Evolutionary conservation across 2,888 invertebrate genomes (phyloP).

Genomic region (Caenorhabditis angaria): DNA sequence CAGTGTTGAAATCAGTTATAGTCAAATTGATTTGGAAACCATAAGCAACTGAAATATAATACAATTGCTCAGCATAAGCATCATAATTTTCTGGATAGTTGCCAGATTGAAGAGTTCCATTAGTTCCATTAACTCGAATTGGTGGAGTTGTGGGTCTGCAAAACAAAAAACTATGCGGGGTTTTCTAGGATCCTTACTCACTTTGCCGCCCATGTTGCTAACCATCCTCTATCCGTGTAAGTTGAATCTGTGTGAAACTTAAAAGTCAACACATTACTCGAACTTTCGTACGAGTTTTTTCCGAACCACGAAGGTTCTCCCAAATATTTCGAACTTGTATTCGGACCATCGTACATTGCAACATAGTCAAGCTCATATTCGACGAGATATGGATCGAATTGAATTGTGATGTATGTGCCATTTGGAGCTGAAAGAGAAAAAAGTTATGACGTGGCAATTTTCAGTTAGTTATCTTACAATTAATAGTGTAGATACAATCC

Average conservation of each 20-base stretch:
- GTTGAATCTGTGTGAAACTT: neutral
- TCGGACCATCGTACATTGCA: constrained; percentile 74
- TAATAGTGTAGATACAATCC: constrained; percentile 8
- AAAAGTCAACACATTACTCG: neutral
- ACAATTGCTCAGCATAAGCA: constrained; percentile 35
- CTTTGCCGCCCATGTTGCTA: constrained; percentile 9
- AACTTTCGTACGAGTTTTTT: neutral
- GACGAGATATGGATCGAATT: constrained; percentile 96
- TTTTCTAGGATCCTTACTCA: too few species aligned
- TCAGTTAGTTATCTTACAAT: too few species aligned
- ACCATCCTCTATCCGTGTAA: neutral
- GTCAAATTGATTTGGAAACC: constrained; percentile 32
- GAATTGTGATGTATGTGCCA: constrained; percentile 88
- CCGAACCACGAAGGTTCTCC: neutral
- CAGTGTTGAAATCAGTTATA: constrained; percentile 28
- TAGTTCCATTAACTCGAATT: constrained; percentile 18
- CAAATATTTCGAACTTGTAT: neutral
- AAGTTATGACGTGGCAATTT: too few species aligned
- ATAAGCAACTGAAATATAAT: constrained; percentile 26
- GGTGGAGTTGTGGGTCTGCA: constrained; percentile 20
- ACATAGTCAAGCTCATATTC: constrained; percentile 97
- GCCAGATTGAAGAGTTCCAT: constrained; percentile 75
- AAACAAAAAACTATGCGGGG: constrained; percentile 3
- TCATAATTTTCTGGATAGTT: constrained; percentile 87
- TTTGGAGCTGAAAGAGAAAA: constrained; percentile 10